Evolutionary conservation across 2,888 invertebrate genomes (phyloP).

Genomic region (Eilema griseolum): DNA sequence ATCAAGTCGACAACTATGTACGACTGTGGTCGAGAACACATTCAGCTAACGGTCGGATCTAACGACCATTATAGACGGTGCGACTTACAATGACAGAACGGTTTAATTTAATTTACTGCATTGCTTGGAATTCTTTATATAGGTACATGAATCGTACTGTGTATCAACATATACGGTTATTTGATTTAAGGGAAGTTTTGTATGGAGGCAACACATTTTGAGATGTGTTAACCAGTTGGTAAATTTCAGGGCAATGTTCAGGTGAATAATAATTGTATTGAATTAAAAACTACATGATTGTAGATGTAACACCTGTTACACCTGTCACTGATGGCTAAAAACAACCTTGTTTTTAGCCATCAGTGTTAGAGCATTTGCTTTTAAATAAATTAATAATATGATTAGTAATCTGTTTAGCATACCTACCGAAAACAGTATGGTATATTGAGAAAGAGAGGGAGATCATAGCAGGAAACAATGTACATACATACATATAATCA

Average conservation of each 20-base stretch:
- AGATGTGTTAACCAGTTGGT: neutral
- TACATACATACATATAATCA: no score
- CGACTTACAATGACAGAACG: conserved; percentile 24
- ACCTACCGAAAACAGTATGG: no score
- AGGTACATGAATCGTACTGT: neutral
- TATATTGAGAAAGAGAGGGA: no score
- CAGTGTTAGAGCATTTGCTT: no score
- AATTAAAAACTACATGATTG: neutral
- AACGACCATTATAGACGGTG: conserved; percentile 26
- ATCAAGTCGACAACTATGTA: conserved; percentile 53
- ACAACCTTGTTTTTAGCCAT: neutral
- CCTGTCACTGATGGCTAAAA: no score
- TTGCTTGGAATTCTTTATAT: conserved; percentile 19
- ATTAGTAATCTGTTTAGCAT: no score
- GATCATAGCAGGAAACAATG: no score
- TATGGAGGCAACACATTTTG: neutral
- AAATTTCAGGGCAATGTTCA: neutral
- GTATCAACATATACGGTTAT: neutral
- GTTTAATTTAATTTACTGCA: conserved; percentile 35
- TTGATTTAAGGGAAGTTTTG: conserved; percentile 6
- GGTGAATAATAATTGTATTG: neutral
- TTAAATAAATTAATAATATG: no score
- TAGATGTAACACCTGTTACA: no score
- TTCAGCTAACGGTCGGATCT: conserved; percentile 45
- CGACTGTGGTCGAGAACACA: conserved; percentile 39